These are phyloP conservation scores for Sialis fuliginosa DNA, from an alignment of 2,888 invertebrate species.

Conservation along the genomic window DNA sequence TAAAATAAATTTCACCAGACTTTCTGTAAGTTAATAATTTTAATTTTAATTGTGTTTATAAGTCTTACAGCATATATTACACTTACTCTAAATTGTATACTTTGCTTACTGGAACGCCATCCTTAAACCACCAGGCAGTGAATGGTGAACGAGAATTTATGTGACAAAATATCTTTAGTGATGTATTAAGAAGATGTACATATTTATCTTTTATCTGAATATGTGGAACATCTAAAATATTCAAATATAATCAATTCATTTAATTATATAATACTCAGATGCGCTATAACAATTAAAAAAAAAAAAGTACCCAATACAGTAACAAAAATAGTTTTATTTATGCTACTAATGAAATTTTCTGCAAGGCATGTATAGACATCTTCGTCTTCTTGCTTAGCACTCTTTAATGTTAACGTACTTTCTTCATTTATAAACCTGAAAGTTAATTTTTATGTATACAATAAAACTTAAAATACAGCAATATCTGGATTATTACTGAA, in stretches of 20 bases:
- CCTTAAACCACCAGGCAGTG: too few relatives aligned
- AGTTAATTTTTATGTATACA: neutral
- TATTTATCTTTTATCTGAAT: too few relatives aligned
- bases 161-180: too few relatives aligned
- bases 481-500: too few relatives aligned
- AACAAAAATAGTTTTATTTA: conserved; percentile 24
- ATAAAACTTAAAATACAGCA: neutral
- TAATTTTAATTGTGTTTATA: too few relatives aligned
- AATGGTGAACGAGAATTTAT: too few relatives aligned
- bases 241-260: neutral
- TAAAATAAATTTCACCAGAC: conserved; percentile 24
- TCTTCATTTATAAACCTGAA: conserved; percentile 3
- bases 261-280: too few relatives aligned
- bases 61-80: conserved; percentile 13
- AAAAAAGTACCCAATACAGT: conserved; percentile 26
- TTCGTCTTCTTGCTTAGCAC: conserved; percentile 18
- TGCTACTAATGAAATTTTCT: conserved; percentile 23
- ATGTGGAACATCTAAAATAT: too few relatives aligned
- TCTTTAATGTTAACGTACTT: neutral
- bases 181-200: too few relatives aligned
- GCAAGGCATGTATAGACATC: conserved; percentile 28
- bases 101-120: too few relatives aligned
- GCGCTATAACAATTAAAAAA: conserved; percentile 7
- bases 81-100: too few relatives aligned
- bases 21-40: conserved; percentile 19